Evolutionary conservation across 2,797 vertebrate species (phyloP).

Genomic region (Eutrigla gurnardus): DNA sequence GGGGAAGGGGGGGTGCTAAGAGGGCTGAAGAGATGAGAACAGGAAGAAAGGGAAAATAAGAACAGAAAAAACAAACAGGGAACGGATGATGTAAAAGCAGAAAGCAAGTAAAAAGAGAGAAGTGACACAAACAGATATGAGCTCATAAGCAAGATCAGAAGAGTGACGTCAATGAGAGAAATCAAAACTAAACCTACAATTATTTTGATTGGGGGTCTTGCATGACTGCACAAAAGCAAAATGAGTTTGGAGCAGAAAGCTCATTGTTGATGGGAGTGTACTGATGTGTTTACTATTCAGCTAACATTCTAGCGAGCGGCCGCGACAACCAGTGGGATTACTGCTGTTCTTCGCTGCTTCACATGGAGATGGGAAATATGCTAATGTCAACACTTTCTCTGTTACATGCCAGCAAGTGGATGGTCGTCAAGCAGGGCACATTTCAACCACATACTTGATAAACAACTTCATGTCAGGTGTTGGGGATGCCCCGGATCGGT

Average conservation of each 20-base stretch:
- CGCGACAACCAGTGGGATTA: slow-evolving; percentile 28
- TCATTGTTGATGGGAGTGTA: slow-evolving; percentile 11
- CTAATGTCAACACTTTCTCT: slow-evolving; percentile 39
- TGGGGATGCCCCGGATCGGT: neutral
- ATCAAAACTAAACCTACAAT: slow-evolving; percentile 22
- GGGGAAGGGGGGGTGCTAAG: slow-evolving; percentile 26
- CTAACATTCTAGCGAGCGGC: slow-evolving; percentile 21
- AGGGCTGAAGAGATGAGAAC: slow-evolving; percentile 47
- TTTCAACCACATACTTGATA: neutral
- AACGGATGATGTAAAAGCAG: slow-evolving; percentile 24
- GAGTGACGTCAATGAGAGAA: neutral
- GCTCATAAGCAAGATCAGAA: neutral
- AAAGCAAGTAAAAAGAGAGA: neutral
- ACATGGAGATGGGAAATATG: slow-evolving; percentile 48
- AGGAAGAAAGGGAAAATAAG: slow-evolving; percentile 24
- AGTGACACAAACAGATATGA: neutral
- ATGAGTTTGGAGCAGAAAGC: slow-evolving; percentile 4
- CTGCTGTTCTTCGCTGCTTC: slow-evolving; percentile 28
- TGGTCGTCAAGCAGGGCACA: neutral
- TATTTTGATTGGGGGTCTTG: slow-evolving; percentile 33
- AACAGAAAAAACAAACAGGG: slow-evolving; percentile 42
- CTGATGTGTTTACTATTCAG: slow-evolving; percentile 23
- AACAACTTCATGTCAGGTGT: neutral
- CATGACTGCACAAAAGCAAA: slow-evolving; percentile 30
- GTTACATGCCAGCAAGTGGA: slow-evolving; percentile 17